Evolutionary conservation across 2,797 vertebrate species (phyloP), one percentile per base, ranked within the genome.

Genomic region (Silurus lanzhouensis): DNA sequence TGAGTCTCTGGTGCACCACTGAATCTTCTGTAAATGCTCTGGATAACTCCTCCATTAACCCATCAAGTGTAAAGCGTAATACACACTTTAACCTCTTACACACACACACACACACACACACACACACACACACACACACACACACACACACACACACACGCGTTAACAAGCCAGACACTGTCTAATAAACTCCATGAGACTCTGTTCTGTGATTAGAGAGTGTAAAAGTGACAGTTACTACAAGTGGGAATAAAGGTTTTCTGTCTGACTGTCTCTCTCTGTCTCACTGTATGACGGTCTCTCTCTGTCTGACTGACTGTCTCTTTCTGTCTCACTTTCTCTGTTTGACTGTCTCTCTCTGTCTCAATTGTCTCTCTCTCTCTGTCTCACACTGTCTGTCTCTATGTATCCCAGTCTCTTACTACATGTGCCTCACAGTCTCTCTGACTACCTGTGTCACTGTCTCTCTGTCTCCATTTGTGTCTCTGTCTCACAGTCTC

Each of bases 1-100:
- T 9, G 52, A 27, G 74, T 76, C 74, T 76, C 83, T 27, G 60
- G 83, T 84, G 74, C 68, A 48, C 77, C 72, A 77, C 72, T 77
- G 72, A 76, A 63, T 66, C 27, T 38, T 66, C 70, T 44, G 48
- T 77, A 77, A 84, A 60, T 77, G 72, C 63, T 68, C n/a, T 66
- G 72, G 19, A 76, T 76, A 52, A 55, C 44, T 83, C 72, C 38
- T 76, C 60, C 64, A 83, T 63, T 60, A 83, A 75, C 58, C 44
- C 70, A 31, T 74, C 72, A 77, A 76, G 3, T 76, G 74, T 57
- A 9, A 14, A 57, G 74, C 8, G 25, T 76, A 76, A 76, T 57
- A 57, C 22, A 75, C 48, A 72, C 70, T 72, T 72, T 48, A 72
- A 72, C 70, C 46, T 72, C 46, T 48, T 2, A 12, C 70, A 52